Conservation (phyloP, 2,797 vertebrate genomes). For the Lemur catta region DNA sequence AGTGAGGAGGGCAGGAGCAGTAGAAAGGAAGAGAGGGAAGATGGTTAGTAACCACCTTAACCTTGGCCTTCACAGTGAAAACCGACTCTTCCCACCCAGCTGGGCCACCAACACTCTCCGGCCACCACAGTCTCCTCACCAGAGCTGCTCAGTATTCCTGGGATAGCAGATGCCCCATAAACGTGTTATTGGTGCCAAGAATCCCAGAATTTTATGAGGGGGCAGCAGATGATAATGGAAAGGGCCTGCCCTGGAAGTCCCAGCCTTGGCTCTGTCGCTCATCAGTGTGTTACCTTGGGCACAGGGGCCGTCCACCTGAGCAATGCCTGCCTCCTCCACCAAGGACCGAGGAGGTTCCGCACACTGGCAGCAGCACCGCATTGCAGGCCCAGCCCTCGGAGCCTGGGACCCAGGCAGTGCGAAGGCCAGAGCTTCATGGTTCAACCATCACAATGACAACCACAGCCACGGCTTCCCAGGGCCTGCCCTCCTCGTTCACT, state of each 20-base stretch:
- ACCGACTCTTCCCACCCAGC: neutral
- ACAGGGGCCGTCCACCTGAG: neutral
- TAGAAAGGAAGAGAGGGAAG: neutral
- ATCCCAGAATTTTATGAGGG: neutral
- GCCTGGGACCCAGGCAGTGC: neutral
- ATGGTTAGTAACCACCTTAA: neutral
- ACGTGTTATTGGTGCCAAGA: neutral
- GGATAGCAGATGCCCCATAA: neutral
- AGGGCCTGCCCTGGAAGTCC: neutral
- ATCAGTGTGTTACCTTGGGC: neutral
- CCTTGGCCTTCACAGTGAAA: neutral
- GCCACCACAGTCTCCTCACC: neutral
- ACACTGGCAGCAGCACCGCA: neutral
- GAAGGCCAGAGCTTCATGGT: neutral
- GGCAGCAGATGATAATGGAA: neutral
- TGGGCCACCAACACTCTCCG: neutral
- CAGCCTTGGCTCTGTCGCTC: neutral
- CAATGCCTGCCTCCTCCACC: neutral
- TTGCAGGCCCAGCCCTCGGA: neutral
- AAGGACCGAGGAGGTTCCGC: neutral
- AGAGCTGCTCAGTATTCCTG: neutral
- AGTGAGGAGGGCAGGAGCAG: conserved; percentile 63
- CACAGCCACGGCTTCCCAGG: neutral
- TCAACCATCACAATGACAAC: neutral
- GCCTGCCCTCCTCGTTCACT: neutral